These are phyloP conservation scores for Branchellion lobata DNA, from an alignment of 2,888 invertebrate genomes.

Conservation along the genomic window DNA sequence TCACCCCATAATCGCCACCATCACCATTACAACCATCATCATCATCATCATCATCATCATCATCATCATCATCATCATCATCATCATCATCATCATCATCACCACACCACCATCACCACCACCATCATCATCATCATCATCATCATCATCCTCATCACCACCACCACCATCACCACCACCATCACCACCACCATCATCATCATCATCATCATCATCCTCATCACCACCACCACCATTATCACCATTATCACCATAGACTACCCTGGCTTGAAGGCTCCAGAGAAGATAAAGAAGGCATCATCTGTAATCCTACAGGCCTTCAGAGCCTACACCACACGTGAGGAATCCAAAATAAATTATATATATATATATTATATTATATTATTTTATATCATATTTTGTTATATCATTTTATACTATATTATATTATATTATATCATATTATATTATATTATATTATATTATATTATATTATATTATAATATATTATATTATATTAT, in stretches of 20 bases:
- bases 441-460: too few species aligned
- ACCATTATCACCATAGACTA: constrained; percentile 40
- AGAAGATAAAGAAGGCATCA: constrained; percentile 38
- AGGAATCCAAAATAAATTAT: background rate
- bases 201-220: background rate
- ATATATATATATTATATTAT: too few species aligned
- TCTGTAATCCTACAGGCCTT: constrained; percentile 39
- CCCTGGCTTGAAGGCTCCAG: constrained; percentile 41
- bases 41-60: background rate
- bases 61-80: too few species aligned
- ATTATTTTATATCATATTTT: too few species aligned
- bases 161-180: background rate
- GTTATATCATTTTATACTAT: too few species aligned
- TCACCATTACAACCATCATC: background rate
- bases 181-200: background rate
- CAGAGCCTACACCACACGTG: constrained; percentile 49
- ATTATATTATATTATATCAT: too few species aligned
- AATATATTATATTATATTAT: too few species aligned
- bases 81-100: too few species aligned
- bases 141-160: too few species aligned
- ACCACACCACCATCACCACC: too few species aligned
- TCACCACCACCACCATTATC: background rate
- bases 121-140: too few species aligned
- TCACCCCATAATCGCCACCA: background rate
- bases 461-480: too few species aligned